Base-by-base conservation (phyloP, 2,888 invertebrate species). In the Boloria selene region DNA sequence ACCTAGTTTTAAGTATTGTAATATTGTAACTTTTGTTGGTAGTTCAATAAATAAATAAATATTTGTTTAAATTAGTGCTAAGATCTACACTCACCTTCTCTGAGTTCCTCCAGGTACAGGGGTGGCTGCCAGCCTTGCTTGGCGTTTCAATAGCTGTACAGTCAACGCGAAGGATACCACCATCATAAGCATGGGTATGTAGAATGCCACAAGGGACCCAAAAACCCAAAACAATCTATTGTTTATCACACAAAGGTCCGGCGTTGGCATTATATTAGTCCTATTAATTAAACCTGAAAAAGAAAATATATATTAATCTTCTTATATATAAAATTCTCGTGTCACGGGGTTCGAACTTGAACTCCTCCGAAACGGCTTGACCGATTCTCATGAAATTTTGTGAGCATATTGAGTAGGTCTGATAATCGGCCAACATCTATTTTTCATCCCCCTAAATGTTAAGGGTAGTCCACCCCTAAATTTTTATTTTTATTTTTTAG, bases 171-270 rank as follows among this genome's bases (percentile, higher is more conserved):
- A 98, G 1, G 98, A 97, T 65, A 97, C 95, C 70, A 98, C 96
- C 98, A 99, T 98, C 75, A 97, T 97, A 73, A 97, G 93, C 95
- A 98, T 97, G 5, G 98, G 98, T 73, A 98, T 96, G 93, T 98
- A 98, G 91, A 99, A 99, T 45, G 98, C 97, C 65, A 97, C 95
- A 80, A 98, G 90, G 0, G 98, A 98, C 18, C 98, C 98, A 84
- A 97, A 97, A 61, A 98, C 96, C 93, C 97, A 97, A 87, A 97
- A 97, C 42, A 96, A 93, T 4, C 96, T 92, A 85, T 97, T 97
- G 92, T 97, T 97, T 84, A 97, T 97, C 68, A 96, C 96, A 85
- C 97, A 97, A 65, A 94, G 86, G 51, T 94, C 93, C 53, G 95
- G 94, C 61, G 95, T 93, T 6, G 97, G 97, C 96, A 97, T 97